Conservation (phyloP, 2,888 invertebrate genomes). For the Megalurothrips usitatus region DNA sequence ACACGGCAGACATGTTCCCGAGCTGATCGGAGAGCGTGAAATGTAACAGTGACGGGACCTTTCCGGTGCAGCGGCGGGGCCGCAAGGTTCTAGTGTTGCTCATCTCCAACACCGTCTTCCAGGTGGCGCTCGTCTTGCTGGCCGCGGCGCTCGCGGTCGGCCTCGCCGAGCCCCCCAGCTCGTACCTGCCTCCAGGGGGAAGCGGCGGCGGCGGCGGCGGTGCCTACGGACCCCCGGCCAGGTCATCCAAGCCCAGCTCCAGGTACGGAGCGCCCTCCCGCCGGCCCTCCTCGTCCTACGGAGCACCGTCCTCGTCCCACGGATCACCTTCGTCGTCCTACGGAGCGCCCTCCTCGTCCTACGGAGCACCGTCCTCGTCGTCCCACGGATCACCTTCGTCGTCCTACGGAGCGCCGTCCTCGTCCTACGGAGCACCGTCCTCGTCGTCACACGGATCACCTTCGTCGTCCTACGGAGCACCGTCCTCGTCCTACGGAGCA, state of each 20-base stretch:
- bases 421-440: background rate
- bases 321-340: background rate
- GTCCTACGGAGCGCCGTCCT: conserved; percentile 5
- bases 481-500: background rate
- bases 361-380: background rate
- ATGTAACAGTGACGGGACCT: background rate
- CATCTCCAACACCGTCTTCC: background rate
- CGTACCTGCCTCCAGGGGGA: too few relatives aligned
- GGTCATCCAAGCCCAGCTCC: background rate
- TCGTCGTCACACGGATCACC: background rate
- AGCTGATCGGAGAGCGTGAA: background rate
- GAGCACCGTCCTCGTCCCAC: background rate
- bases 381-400: background rate
- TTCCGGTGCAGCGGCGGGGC: background rate
- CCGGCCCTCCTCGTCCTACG: background rate
- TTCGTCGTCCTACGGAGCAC: background rate
- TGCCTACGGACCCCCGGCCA: background rate
- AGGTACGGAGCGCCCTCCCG: background rate
- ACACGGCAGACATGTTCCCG: background rate
- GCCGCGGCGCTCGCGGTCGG: background rate
- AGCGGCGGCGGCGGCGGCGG: background rate
- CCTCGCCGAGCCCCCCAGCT: background rate
- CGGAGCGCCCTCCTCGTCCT: background rate
- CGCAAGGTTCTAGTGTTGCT: background rate
- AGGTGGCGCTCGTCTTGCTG: background rate